phyloP scores from a whole-genome alignment of 2,113 vertebrate species.

The Talpa occidentalis region DNA sequence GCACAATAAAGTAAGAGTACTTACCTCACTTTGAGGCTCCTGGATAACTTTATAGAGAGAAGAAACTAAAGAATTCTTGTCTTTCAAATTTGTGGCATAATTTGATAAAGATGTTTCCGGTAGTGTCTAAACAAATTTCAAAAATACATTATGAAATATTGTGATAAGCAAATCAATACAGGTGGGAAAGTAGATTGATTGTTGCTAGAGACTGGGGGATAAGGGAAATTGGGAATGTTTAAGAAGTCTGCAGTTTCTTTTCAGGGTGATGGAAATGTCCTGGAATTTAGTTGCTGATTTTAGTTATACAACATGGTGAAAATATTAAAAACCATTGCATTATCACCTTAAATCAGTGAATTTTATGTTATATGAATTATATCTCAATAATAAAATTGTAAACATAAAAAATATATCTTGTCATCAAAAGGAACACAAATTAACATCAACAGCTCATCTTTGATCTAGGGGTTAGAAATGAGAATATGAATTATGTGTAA shows the following conservation, averaged over 20 bases:
- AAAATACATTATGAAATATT: constrained; percentile 38
- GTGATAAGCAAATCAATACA: constrained; percentile 39
- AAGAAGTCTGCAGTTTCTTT: background rate
- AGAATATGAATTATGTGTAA: background rate
- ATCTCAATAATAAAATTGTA: constrained; percentile 31
- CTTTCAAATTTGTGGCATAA: constrained; percentile 94
- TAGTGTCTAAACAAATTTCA: constrained; percentile 89
- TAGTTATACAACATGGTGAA: background rate
- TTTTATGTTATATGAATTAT: constrained; percentile 23
- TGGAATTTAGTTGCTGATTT: background rate
- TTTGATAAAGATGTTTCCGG: constrained; percentile 94
- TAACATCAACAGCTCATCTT: constrained; percentile 47
- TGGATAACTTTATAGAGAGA: constrained; percentile 98
- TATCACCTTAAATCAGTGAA: constrained; percentile 25
- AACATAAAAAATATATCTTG: constrained; percentile 73
- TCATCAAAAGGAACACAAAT: constrained; percentile 17
- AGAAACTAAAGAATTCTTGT: constrained; percentile 93
- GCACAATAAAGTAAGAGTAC: constrained; percentile 71
- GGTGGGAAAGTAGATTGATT: background rate
- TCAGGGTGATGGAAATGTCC: background rate
- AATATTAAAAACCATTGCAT: constrained; percentile 30
- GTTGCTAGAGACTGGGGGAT: background rate
- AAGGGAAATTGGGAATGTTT: background rate
- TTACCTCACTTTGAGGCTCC: constrained; percentile 97
- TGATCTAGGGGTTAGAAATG: constrained; percentile 31